phyloP scores from a whole-genome alignment of 2,113 vertebrate genomes.

The Amblyornis subalaris region DNA sequence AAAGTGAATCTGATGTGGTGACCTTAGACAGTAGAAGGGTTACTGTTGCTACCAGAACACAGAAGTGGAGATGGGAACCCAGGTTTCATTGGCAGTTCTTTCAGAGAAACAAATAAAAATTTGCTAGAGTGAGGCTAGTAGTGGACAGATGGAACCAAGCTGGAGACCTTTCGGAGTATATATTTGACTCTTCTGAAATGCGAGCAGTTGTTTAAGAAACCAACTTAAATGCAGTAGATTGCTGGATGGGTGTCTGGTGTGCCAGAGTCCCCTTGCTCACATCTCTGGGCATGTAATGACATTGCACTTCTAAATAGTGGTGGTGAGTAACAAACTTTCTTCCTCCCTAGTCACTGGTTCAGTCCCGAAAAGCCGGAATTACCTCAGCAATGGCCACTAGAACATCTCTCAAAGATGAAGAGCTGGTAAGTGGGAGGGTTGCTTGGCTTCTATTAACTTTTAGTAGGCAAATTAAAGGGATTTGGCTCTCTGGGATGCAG shows the following conservation, averaged over 20 bases:
- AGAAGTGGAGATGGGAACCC: background rate
- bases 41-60: background rate
- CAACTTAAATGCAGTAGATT: background rate
- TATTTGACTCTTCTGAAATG: background rate
- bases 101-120: background rate
- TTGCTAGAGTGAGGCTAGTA: background rate
- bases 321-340: background rate
- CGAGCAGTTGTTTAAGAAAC: background rate
- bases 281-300: background rate
- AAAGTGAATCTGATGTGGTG: background rate
- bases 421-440: conserved; percentile 83
- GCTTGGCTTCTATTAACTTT: background rate
- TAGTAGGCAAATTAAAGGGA: background rate
- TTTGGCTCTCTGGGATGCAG: background rate
- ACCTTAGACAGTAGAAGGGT: background rate
- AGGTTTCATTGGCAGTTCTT: background rate
- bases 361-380: conserved; percentile 95
- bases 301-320: background rate
- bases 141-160: background rate
- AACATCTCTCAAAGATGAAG: conserved; percentile 95
- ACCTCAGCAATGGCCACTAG: conserved; percentile 94
- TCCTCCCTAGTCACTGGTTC: conserved; percentile 86
- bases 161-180: background rate
- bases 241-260: background rate
- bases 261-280: background rate